Evolutionary conservation across 2,888 invertebrate genomes (phyloP), one percentile per base, ranked within the genome.

Genomic region (Megastigmus dorsalis): DNA sequence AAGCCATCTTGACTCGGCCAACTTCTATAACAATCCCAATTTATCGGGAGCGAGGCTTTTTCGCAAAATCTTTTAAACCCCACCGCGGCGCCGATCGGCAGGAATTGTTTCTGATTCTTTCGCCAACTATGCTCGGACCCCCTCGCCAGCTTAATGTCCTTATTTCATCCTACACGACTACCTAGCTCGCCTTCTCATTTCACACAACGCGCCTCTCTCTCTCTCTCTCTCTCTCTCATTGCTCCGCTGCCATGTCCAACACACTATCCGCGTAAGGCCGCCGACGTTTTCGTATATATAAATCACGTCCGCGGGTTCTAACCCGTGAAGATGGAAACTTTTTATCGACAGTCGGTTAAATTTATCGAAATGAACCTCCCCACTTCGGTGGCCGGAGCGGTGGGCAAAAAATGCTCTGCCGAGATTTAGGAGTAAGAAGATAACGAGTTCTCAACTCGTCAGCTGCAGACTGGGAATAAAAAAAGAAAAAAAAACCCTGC

Each of bases 391-490:
- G n/a, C n/a, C n/a, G n/a, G n/a, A n/a, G n/a, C n/a, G n/a, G 50
- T 50, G 28, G n/a, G 41, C 18, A 66, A 66, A 66, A 43, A 38
- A 15, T 5, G n/a, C n/a, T n/a, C n/a, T n/a, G 2, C 33, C 9
- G 33, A 67, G 45, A 57, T 57, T 45, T 45, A 45, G 55, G 45
- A 33, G 33, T n/a, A n/a, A 7, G 1, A 26, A 54, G 55, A 55
- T 67, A 67, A 67, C 67, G 67, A 67, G 67, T 48, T 67, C 45
- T 36, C 55, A 66, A 66, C 66, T 65, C 33, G 20, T 33, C 33
- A n/a, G n/a, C n/a, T n/a, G n/a, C n/a, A n/a, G n/a, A n/a, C n/a
- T 6, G 6, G 18, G 33, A 48, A 33, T 2, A 63, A 63, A 30
- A 60, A 30, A 0, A 15, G 20, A 7, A n/a, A 28, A n/a, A 38